These are phyloP conservation scores for Zygothrica quintamaculata DNA, from an alignment of 2,888 invertebrate genomes.

Conservation along the genomic window DNA sequence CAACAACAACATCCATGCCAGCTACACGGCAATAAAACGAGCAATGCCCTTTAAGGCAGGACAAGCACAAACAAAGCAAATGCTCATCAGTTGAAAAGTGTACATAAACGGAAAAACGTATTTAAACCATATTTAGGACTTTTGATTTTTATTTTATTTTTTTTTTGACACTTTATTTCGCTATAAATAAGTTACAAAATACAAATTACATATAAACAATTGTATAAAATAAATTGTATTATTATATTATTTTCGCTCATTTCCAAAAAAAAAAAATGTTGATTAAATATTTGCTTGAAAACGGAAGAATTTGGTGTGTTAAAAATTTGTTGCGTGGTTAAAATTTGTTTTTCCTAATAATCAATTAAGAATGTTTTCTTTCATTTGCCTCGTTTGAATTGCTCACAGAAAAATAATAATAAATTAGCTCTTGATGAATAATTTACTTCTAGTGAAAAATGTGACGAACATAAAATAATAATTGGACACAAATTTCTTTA, in stretches of 20 bases:
- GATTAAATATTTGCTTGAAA: neutral
- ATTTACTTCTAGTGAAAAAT: too few relatives aligned
- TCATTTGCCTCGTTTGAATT: too few relatives aligned
- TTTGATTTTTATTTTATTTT: too few relatives aligned
- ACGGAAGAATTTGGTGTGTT: too few relatives aligned
- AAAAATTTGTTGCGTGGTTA: too few relatives aligned
- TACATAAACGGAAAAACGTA: constrained; percentile 38
- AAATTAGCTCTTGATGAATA: too few relatives aligned
- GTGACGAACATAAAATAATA: too few relatives aligned
- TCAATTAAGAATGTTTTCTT: too few relatives aligned
- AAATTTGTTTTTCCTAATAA: too few relatives aligned
- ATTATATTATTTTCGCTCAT: neutral
- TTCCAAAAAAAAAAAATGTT: neutral
- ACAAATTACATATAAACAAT: constrained; percentile 44
- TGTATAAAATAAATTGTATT: constrained; percentile 20
- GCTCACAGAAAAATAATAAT: too few relatives aligned
- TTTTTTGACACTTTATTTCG: constrained; percentile 76
- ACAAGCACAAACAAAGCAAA: constrained; percentile 9
- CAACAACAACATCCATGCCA: constrained; percentile 21
- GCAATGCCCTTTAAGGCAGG: constrained; percentile 15
- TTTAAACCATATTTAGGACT: constrained; percentile 28
- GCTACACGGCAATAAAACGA: constrained; percentile 43
- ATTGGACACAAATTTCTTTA: too few relatives aligned
- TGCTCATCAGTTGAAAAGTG: constrained; percentile 52
- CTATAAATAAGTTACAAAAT: constrained; percentile 71